These are phyloP conservation scores for Phymastichus coffea DNA, from an alignment of 1,140 invertebrate species.

Conservation along the genomic window DNA sequence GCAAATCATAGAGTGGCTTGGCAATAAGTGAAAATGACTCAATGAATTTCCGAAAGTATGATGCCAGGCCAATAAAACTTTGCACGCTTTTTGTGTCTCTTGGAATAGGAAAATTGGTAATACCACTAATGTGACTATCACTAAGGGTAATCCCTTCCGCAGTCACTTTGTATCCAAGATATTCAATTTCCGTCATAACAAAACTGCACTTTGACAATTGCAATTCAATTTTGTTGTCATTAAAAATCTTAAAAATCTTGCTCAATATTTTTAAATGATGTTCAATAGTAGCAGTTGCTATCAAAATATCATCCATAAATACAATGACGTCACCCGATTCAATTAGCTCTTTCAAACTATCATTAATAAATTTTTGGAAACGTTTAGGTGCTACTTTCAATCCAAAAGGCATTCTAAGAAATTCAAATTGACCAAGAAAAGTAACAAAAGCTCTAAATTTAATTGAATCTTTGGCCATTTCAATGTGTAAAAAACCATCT, in stretches of 20 bases:
- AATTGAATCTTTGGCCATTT: constrained; percentile 25
- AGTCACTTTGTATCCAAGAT: constrained; percentile 30
- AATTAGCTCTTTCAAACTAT: constrained; percentile 27
- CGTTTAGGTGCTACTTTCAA: constrained; percentile 28
- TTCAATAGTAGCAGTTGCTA: constrained; percentile 9
- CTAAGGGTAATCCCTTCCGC: constrained; percentile 1
- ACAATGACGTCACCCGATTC: constrained; percentile 3
- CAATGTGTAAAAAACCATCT: constrained; percentile 19
- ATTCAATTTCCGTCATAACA: constrained; percentile 26
- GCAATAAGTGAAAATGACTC: constrained; percentile 32
- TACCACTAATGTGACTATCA: neutral
- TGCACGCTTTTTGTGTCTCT: constrained; percentile 28
- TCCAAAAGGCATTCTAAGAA: too few relatives aligned
- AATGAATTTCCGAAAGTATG: constrained; percentile 36
- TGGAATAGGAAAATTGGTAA: constrained; percentile 19
- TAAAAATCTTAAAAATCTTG: constrained; percentile 22
- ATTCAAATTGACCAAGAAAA: constrained; percentile 31
- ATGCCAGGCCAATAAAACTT: constrained; percentile 31
- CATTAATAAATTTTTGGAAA: constrained; percentile 35
- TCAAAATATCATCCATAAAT: constrained; percentile 37
- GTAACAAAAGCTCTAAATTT: constrained; percentile 31
- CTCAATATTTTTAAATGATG: constrained; percentile 24
- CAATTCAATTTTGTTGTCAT: constrained; percentile 16
- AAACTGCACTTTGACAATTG: constrained; percentile 33
- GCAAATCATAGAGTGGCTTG: constrained; percentile 30